Evolutionary conservation across 2,113 vertebrate species (phyloP).

Genomic region (Neotragus moschatus): DNA sequence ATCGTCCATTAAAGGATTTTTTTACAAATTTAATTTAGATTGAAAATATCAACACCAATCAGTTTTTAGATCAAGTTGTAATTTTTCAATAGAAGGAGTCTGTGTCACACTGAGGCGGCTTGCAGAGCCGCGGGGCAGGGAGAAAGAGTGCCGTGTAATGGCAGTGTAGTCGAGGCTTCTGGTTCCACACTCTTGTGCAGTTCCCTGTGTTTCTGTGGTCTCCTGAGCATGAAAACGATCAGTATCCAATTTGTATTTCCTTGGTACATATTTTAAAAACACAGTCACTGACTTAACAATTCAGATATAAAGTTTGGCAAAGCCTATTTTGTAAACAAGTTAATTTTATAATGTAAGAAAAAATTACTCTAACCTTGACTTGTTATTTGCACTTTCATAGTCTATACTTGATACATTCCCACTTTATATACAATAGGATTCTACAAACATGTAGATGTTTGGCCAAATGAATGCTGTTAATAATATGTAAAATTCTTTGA

Average conservation of each 20-base stretch:
- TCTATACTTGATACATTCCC: slow-evolving; percentile 99
- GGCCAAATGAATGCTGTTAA: slow-evolving; percentile 94
- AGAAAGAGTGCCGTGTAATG: slow-evolving; percentile 78
- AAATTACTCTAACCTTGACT: slow-evolving; percentile 94
- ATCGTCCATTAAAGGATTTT: slow-evolving; percentile 69
- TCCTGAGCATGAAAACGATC: slow-evolving; percentile 85
- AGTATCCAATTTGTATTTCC: slow-evolving; percentile 87
- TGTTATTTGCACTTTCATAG: slow-evolving; percentile 99
- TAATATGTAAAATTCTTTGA: slow-evolving; percentile 89
- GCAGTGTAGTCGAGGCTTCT: slow-evolving; percentile 75
- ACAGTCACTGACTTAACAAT: slow-evolving; percentile 84
- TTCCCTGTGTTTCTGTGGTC: slow-evolving; percentile 80
- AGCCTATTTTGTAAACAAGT: slow-evolving; percentile 95
- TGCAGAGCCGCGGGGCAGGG: slow-evolving; percentile 76
- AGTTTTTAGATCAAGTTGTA: slow-evolving; percentile 71
- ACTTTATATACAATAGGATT: slow-evolving; percentile 92
- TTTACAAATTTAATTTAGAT: slow-evolving; percentile 73
- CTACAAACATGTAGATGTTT: slow-evolving; percentile 93
- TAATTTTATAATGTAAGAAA: slow-evolving; percentile 96
- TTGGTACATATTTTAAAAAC: slow-evolving; percentile 86
- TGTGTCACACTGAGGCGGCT: slow-evolving; percentile 75
- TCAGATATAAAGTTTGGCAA: slow-evolving; percentile 86
- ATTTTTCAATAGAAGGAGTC: slow-evolving; percentile 71
- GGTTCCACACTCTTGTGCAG: slow-evolving; percentile 74
- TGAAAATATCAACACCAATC: slow-evolving; percentile 72